Percentiles rank a stretch among this genome's conserved stretches.
These are phyloP conservation scores for Elephantulus edwardii DNA, from an alignment of 2,113 vertebrate species.

Conservation along the genomic window DNA sequence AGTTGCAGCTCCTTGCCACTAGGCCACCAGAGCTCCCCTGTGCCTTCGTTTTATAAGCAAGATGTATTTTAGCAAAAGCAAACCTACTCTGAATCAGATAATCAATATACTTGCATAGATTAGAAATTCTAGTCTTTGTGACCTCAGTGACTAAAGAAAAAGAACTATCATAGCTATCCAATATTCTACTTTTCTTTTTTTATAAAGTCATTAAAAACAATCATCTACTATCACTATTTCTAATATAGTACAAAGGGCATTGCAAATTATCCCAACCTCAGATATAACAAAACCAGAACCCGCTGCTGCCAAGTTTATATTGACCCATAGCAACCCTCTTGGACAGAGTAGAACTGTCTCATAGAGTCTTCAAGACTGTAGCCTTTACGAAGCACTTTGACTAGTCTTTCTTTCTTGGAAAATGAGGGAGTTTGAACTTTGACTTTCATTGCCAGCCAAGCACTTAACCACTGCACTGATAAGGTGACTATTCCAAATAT, in stretches of 20 bases:
- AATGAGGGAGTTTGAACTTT: no score
- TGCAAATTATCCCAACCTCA: not conserved
- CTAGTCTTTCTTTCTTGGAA: no score
- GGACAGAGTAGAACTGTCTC: no score
- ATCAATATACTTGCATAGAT: not conserved
- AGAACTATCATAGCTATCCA: not conserved
- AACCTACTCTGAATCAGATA: not conserved
- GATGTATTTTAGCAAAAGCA: not conserved
- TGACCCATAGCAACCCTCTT: no score
- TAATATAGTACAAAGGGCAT: not conserved
- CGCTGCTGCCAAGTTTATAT: no score
- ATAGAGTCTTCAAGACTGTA: no score
- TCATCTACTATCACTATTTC: not conserved
- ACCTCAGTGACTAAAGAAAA: not conserved
- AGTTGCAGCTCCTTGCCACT: no score
- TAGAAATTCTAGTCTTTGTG: not conserved
- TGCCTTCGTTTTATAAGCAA: not conserved
- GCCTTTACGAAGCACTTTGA: no score
- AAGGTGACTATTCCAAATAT: not conserved
- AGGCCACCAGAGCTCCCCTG: no score
- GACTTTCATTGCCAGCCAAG: no score
- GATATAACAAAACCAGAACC: no score
- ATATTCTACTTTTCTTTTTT: not conserved
- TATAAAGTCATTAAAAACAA: not conserved
- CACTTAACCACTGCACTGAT: no score